phyloP scores from a whole-genome alignment of 2,797 vertebrate species.

The Todus mexicanus region DNA sequence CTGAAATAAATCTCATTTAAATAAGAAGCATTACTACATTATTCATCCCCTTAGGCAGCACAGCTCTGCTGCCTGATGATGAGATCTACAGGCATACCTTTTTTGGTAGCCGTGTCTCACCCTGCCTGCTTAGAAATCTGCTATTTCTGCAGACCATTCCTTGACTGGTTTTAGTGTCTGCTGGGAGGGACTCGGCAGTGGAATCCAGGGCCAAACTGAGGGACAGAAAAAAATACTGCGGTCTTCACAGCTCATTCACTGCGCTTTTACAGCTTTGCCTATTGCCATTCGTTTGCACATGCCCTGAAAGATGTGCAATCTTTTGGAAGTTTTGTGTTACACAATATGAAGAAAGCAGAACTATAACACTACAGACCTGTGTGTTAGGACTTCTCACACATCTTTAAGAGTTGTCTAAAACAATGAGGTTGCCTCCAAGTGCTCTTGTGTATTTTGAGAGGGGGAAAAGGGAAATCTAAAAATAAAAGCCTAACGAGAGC shows the following conservation, averaged over 20 bases:
- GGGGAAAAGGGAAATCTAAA: slow-evolving; percentile 3
- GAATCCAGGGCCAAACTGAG: neutral
- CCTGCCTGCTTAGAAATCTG: neutral
- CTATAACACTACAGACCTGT: neutral
- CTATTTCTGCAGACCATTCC: neutral
- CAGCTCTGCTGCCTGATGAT: neutral
- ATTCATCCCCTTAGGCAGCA: neutral
- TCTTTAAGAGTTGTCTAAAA: neutral
- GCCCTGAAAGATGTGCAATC: neutral
- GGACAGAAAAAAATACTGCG: neutral
- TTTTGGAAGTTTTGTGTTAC: neutral
- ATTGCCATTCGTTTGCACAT: neutral
- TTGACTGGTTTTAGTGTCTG: neutral
- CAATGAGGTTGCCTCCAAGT: neutral
- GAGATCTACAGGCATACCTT: neutral
- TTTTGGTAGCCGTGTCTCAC: neutral
- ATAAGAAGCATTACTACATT: neutral
- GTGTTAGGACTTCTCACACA: neutral
- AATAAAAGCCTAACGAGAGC: slow-evolving; percentile 7
- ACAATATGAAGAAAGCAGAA: neutral
- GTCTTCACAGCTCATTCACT: neutral
- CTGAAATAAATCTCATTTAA: neutral
- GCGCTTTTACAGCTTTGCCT: neutral
- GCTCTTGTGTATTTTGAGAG: neutral
- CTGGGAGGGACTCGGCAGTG: neutral